phyloP scores from a whole-genome alignment of 1,140 invertebrate genomes.

The Calliphora vicina region DNA sequence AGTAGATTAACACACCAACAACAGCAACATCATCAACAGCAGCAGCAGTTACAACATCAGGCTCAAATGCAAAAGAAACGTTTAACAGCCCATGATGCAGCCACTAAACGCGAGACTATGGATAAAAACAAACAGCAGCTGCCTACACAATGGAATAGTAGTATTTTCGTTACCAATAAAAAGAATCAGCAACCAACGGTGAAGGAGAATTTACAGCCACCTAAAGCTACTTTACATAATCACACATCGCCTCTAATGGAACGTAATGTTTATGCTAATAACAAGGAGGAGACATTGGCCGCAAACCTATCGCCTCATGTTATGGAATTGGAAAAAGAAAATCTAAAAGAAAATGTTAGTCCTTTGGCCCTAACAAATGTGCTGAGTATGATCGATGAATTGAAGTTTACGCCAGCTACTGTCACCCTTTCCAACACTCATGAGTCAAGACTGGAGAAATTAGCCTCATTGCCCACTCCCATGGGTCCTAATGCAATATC shows the following conservation, averaged over 20 bases:
- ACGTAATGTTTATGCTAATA: constrained; percentile 38
- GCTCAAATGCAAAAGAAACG: constrained; percentile 3
- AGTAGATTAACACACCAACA: constrained; percentile 36
- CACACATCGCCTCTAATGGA: constrained; percentile 35
- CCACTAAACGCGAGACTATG: not conserved
- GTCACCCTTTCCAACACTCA: not conserved
- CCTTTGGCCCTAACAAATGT: constrained; percentile 50
- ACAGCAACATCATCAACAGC: constrained; percentile 46
- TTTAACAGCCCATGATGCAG: not conserved
- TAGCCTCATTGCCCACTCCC: constrained; percentile 52
- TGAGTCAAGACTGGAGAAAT: constrained; percentile 46
- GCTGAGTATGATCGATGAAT: constrained; percentile 53
- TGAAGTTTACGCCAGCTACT: constrained; percentile 56
- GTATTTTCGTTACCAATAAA: not conserved
- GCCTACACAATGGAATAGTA: not conserved
- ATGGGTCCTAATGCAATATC: constrained; percentile 38
- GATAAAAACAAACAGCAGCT: not conserved
- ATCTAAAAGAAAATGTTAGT: constrained; percentile 56
- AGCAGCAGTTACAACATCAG: constrained; percentile 9
- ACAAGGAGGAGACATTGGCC: constrained; percentile 1
- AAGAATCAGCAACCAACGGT: not conserved
- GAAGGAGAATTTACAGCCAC: not conserved
- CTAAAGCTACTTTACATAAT: not conserved
- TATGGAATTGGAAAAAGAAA: not conserved
- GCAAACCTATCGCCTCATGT: constrained; percentile 24